These are phyloP conservation scores for Thamnophis sirtalis DNA, from an alignment of 2,113 vertebrate species.

Conservation along the genomic window DNA sequence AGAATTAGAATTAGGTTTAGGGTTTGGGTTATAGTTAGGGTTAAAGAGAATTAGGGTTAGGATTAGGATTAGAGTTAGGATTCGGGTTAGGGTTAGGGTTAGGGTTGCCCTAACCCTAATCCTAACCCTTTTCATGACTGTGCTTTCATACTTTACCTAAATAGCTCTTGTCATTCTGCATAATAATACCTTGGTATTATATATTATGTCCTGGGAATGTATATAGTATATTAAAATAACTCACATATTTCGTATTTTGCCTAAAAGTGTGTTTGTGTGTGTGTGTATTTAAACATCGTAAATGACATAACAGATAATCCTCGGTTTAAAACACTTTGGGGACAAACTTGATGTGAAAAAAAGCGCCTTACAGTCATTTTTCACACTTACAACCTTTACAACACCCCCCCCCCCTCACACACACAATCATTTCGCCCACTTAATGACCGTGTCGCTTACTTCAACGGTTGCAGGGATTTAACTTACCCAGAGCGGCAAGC, in stretches of 20 bases:
- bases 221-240: neutral
- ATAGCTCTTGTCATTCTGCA: neutral
- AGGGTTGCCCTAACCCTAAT: too few relatives aligned
- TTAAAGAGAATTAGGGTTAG: too few relatives aligned
- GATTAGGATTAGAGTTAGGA: too few relatives aligned
- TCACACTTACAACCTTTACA: neutral
- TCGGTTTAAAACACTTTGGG: rapidly evolving
- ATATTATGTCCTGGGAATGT: neutral
- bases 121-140: too few relatives aligned
- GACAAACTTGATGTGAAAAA: neutral
- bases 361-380: rapidly evolving
- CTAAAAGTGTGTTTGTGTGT: neutral
- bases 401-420: too few relatives aligned
- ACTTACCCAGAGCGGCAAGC: too few relatives aligned
- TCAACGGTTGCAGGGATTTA: too few relatives aligned
- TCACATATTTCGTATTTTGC: neutral
- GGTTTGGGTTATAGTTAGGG: too few relatives aligned
- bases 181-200: too few relatives aligned
- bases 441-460: neutral
- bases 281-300: neutral
- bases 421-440: neutral
- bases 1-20: too few relatives aligned
- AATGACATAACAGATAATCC: neutral
- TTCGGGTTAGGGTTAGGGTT: too few relatives aligned
- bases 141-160: too few relatives aligned